A percentile compares a stretch with the other conserved stretches of the same genome.
Evolutionary conservation across 2,113 vertebrate genomes (phyloP).

Genomic region (Meles meles): DNA sequence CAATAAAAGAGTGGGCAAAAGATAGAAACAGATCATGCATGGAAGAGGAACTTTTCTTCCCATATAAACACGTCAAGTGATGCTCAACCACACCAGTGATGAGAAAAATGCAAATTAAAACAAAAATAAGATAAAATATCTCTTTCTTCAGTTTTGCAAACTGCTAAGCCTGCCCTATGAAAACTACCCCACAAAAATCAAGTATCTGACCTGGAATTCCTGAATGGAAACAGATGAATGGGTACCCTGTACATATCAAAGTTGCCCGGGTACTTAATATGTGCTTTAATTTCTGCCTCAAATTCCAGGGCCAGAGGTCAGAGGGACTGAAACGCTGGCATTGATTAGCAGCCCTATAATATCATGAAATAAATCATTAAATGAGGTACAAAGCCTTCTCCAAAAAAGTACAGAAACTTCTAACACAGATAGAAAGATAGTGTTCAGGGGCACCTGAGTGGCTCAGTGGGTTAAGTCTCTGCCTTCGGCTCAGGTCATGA

Average conservation of each 20-base stretch:
- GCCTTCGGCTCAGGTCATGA: not conserved
- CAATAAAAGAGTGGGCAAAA: not conserved
- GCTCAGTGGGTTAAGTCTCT: not conserved
- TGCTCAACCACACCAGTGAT: not conserved
- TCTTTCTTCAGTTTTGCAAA: not conserved
- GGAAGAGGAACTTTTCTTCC: not conserved
- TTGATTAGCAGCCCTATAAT: not conserved
- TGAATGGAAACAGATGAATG: not conserved
- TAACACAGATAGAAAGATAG: not conserved
- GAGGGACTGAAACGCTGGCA: not conserved
- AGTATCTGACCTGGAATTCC: not conserved
- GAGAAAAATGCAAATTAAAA: not conserved
- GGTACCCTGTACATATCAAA: not conserved
- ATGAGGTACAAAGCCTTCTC: not conserved
- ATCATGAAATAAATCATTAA: conserved; percentile 2
- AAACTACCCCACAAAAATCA: conserved; percentile 13
- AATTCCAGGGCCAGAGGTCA: not conserved
- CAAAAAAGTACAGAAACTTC: not conserved
- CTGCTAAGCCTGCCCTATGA: not conserved
- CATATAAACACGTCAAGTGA: not conserved
- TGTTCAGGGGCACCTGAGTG: not conserved
- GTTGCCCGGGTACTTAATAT: not conserved
- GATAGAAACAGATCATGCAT: not conserved
- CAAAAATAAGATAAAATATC: not conserved
- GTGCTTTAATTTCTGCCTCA: not conserved